Conservation (phyloP, 2,797 vertebrate species). For the Pseudochaenichthys georgianus region DNA sequence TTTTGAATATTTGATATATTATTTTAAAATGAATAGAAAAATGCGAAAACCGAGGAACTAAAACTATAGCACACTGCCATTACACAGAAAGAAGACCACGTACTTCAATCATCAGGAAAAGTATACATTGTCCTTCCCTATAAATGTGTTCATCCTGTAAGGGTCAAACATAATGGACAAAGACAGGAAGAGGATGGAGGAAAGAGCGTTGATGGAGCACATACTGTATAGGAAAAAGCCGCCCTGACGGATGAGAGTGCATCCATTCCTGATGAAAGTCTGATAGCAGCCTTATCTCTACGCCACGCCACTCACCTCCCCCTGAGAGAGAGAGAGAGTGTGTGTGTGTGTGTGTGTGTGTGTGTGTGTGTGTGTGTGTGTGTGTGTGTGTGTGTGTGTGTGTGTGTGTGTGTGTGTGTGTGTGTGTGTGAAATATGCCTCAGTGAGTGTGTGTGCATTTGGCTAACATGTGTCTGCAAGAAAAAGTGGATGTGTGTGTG, state of each 20-base stretch:
- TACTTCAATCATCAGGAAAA: constrained; percentile 28
- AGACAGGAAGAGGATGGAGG: constrained; percentile 46
- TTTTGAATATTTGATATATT: not conserved
- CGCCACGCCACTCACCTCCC: constrained; percentile 64
- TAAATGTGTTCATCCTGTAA: constrained; percentile 7
- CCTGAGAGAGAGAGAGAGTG: constrained; percentile 31
- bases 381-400: not conserved
- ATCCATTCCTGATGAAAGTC: constrained; percentile 61
- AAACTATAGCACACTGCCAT: not conserved
- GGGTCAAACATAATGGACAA: constrained; percentile 52
- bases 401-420: constrained; percentile 11
- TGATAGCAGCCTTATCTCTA: constrained; percentile 71
- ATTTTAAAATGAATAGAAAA: not conserved
- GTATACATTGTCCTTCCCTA: constrained; percentile 6
- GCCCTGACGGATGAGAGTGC: constrained; percentile 67
- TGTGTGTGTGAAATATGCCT: constrained; percentile 14
- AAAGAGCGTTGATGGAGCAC: constrained; percentile 57
- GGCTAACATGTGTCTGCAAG: not conserved
- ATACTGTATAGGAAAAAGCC: constrained; percentile 47
- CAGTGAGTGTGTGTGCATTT: constrained; percentile 7
- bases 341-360: constrained; percentile 14
- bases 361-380: not conserved
- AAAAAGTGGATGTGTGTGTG: not conserved
- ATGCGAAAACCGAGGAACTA: not conserved
- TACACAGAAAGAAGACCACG: not conserved